phyloP scores from a whole-genome alignment of 92 coral and sea anemone species.

The Palythoa caribaeorum region DNA sequence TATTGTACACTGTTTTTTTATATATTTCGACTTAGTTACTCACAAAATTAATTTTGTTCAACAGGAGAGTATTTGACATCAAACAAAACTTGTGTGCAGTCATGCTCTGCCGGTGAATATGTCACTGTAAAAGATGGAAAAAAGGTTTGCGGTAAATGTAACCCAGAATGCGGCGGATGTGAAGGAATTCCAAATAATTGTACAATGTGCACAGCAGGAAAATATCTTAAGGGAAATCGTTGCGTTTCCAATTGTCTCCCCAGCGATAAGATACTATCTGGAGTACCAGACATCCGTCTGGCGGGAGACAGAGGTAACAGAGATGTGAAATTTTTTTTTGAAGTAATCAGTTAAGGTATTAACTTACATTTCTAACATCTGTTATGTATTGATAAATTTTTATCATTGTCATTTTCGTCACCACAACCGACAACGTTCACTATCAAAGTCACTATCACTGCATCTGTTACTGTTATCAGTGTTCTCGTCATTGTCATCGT shows the following conservation, averaged over 20 bases:
- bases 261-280: slow-evolving; percentile 61
- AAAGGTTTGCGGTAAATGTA: slow-evolving; percentile 54
- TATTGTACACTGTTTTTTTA: no score
- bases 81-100: slow-evolving; percentile 65
- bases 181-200: slow-evolving; percentile 55
- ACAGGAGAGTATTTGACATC: slow-evolving; percentile 37
- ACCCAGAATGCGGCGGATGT: slow-evolving; percentile 66
- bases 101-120: slow-evolving; percentile 69
- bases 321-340: neutral
- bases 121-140: slow-evolving; percentile 8
- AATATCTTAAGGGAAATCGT: slow-evolving; percentile 25
- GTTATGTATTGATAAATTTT: neutral
- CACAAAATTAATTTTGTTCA: neutral
- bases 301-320: slow-evolving; percentile 64
- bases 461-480: no score
- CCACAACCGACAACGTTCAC: neutral
- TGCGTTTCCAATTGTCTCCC: slow-evolving; percentile 57
- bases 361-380: neutral
- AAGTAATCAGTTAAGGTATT: neutral
- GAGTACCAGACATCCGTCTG: slow-evolving; percentile 77
- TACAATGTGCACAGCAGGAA: slow-evolving; percentile 52
- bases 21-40: no score
- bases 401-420: neutral
- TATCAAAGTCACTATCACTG: no score
- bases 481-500: no score